A percentile compares a stretch with the other conserved stretches of the same genome.
phyloP scores from a whole-genome alignment of 2,888 invertebrate species.

The Malachius bipustulatus region DNA sequence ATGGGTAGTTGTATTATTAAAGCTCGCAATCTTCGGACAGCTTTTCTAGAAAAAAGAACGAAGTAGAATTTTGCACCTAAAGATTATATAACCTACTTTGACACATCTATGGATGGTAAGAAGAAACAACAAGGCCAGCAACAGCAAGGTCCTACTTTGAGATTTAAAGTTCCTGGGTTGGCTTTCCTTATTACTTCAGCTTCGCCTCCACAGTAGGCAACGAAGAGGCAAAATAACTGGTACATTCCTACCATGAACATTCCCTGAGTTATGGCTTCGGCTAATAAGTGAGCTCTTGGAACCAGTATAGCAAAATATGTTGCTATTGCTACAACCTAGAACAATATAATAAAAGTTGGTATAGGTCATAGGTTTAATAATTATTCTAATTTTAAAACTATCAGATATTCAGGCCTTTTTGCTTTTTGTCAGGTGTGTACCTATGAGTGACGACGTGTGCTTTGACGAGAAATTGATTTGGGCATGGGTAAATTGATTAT shows the following conservation, averaged over 20 bases:
- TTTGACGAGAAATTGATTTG: too few relatives aligned
- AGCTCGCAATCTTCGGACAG: slow-evolving; percentile 42
- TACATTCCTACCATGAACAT: slow-evolving; percentile 58
- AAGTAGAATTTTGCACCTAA: slow-evolving; percentile 1
- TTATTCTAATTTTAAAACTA: too few relatives aligned
- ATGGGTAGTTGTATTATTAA: slow-evolving; percentile 58
- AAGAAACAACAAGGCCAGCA: slow-evolving; percentile 57
- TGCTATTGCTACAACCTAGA: slow-evolving; percentile 47
- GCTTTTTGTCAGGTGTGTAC: too few relatives aligned
- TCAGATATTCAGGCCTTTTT: too few relatives aligned
- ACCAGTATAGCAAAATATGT: slow-evolving; percentile 47
- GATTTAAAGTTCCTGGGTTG: slow-evolving; percentile 45
- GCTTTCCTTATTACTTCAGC: slow-evolving; percentile 46
- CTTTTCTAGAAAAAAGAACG: slow-evolving; percentile 38
- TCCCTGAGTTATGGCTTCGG: slow-evolving; percentile 57
- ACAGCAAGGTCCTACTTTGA: slow-evolving; percentile 57
- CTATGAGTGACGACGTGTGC: too few relatives aligned
- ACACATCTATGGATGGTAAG: slow-evolving; percentile 45
- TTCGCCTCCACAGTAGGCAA: slow-evolving; percentile 52
- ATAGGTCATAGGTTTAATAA: too few relatives aligned
- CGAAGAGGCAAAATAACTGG: slow-evolving; percentile 53
- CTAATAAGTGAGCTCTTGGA: slow-evolving; percentile 52
- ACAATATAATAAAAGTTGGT: too few relatives aligned
- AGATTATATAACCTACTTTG: slow-evolving; percentile 37
- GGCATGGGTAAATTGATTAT: too few relatives aligned